Evolutionary conservation across 2,888 invertebrate genomes (phyloP).

Genomic region (Ptilodon capucinus): DNA sequence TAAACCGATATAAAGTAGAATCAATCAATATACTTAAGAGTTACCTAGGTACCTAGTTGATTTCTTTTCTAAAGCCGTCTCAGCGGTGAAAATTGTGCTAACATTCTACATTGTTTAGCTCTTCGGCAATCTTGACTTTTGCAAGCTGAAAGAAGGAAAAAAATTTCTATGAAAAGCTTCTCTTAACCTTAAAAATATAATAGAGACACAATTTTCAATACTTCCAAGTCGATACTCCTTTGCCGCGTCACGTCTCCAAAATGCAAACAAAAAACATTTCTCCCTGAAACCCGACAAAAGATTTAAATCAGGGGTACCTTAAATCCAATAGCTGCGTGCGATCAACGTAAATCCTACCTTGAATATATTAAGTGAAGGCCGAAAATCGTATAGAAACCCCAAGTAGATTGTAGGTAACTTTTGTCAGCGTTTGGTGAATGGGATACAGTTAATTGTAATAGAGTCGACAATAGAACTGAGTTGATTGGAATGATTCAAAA

Average conservation of each 20-base stretch:
- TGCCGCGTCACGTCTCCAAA: neutral
- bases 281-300: constrained; percentile 19
- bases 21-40: too few relatives aligned
- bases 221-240: neutral
- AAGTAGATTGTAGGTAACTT: constrained; percentile 44
- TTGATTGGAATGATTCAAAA: constrained; percentile 16
- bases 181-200: too few relatives aligned
- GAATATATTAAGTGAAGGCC: constrained; percentile 21
- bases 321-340: constrained; percentile 21
- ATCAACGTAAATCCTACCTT: constrained; percentile 35
- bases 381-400: constrained; percentile 24
- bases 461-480: constrained; percentile 36
- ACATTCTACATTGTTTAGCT: too few relatives aligned
- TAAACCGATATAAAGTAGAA: too few relatives aligned
- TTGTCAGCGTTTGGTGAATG: constrained; percentile 44
- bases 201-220: neutral
- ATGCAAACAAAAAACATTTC: neutral
- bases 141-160: too few relatives aligned
- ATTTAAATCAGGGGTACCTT: constrained; percentile 32
- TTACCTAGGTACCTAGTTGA: too few relatives aligned
- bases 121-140: too few relatives aligned
- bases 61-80: too few relatives aligned
- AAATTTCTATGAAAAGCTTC: too few relatives aligned
- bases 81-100: too few relatives aligned
- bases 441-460: constrained; percentile 45